Conservation (phyloP, 2,797 vertebrate species). For the Pogoniulus pusillus region DNA sequence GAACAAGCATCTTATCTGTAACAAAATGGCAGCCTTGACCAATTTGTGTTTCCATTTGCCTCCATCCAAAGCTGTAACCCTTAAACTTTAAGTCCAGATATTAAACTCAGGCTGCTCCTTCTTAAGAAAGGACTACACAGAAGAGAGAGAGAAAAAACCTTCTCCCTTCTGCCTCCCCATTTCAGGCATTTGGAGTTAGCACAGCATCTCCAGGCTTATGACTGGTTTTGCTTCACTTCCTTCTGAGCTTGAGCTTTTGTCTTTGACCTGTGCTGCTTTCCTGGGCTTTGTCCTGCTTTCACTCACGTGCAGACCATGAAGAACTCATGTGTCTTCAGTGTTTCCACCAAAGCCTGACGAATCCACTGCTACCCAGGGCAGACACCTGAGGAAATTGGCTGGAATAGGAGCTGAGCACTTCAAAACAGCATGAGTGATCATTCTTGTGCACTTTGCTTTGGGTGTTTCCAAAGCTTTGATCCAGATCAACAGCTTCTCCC, state of each 20-base stretch:
- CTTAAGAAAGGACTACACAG: not conserved
- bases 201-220: not conserved
- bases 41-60: not conserved
- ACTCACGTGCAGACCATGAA: not conserved
- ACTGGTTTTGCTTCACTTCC: not conserved
- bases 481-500: not conserved
- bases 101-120: not conserved
- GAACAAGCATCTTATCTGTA: slow-evolving; percentile 19
- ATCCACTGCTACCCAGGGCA: not conserved
- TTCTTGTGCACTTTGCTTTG: not conserved
- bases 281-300: not conserved
- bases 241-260: not conserved
- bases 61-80: not conserved
- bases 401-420: not conserved
- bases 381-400: accelerated
- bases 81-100: not conserved
- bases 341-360: not conserved
- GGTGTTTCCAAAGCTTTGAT: not conserved
- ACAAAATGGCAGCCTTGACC: slow-evolving; percentile 48
- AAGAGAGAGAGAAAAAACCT: not conserved
- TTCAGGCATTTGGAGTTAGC: not conserved
- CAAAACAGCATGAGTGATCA: not conserved
- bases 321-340: not conserved
- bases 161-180: not conserved
- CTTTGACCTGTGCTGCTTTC: not conserved